Evolutionary conservation across 2,888 invertebrate genomes (phyloP).

Genomic region (Tipula vernalis): DNA sequence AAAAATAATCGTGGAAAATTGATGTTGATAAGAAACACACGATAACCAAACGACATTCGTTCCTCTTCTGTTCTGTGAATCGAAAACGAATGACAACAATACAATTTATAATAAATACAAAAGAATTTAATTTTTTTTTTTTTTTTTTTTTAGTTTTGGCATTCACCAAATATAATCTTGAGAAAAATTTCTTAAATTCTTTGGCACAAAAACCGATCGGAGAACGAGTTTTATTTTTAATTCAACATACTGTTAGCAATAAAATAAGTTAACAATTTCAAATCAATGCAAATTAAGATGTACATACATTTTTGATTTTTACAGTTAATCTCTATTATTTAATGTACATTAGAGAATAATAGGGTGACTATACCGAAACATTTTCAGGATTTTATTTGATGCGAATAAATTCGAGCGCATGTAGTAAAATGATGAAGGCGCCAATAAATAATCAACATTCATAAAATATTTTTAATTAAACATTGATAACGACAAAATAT

Average conservation of each 20-base stretch:
- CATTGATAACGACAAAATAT: not conserved
- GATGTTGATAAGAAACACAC: not conserved
- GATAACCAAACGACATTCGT: not conserved
- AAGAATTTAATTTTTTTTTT: not conserved
- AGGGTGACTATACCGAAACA: not conserved
- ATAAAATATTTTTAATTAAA: not conserved
- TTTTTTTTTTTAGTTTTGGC: not conserved
- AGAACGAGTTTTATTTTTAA: not conserved
- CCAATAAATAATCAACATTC: constrained; percentile 4
- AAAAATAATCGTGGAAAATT: not conserved
- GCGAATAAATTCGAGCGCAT: not conserved
- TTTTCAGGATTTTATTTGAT: not conserved
- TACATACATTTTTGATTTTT: not conserved
- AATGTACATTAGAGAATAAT: not conserved
- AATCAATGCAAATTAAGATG: not conserved
- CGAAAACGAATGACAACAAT: not conserved
- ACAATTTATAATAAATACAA: not conserved
- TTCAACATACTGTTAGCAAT: not conserved
- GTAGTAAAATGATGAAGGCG: not conserved
- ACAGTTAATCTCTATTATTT: not conserved
- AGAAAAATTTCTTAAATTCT: not conserved
- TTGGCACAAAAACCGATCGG: not conserved
- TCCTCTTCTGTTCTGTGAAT: not conserved
- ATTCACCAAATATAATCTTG: constrained; percentile 4
- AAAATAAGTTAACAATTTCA: not conserved